Conservation (phyloP, 2,888 invertebrate genomes). For the Balanococcus diminutus region DNA sequence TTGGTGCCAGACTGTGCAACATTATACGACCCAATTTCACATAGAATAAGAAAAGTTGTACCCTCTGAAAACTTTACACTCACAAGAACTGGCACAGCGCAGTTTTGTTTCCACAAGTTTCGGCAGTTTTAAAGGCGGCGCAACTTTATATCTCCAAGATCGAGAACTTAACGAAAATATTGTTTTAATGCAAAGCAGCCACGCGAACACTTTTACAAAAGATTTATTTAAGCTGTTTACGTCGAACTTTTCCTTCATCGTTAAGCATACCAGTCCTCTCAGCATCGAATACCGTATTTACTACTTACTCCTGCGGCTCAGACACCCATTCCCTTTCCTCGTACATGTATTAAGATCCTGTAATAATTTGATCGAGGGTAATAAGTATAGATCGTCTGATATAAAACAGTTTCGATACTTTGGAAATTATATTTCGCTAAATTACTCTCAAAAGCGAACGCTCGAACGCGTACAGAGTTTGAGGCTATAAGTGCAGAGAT, state of each 20-base stretch:
- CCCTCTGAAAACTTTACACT: constrained; percentile 10
- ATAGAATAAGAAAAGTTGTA: not conserved
- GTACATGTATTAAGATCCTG: not conserved
- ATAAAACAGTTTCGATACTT: not conserved
- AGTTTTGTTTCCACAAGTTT: constrained; percentile 31
- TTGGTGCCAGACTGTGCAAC: constrained; percentile 37
- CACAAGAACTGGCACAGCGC: constrained; percentile 1
- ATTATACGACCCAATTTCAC: constrained; percentile 37
- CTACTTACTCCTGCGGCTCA: not conserved
- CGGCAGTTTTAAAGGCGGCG: constrained; percentile 8
- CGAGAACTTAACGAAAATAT: constrained; percentile 41
- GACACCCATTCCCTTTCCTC: too few relatives aligned
- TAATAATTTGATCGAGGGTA: not conserved
- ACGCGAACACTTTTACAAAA: constrained; percentile 41
- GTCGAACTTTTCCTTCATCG: constrained; percentile 7
- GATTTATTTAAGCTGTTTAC: constrained; percentile 40
- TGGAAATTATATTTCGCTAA: not conserved
- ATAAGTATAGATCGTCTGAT: constrained; percentile 7
- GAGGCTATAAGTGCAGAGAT: not conserved
- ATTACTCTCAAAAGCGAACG: not conserved
- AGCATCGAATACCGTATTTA: not conserved
- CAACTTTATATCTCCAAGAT: constrained; percentile 30
- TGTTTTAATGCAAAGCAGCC: constrained; percentile 42
- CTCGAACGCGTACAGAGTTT: not conserved
- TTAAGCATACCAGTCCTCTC: not conserved